Evolutionary conservation across 2,888 invertebrate species (phyloP).

Genomic region (Rhingia campestris): DNA sequence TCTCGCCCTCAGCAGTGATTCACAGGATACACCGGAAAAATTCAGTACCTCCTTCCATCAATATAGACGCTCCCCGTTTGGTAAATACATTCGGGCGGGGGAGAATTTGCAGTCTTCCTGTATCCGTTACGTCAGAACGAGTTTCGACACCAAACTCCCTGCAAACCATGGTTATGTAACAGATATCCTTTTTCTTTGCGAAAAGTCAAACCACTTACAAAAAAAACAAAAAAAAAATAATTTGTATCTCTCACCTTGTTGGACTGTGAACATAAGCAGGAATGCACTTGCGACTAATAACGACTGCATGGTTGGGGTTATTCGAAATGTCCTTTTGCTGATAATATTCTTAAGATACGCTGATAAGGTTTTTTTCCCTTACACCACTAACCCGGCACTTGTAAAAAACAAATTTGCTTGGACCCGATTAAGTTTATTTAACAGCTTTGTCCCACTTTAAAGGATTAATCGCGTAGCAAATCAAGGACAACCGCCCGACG

Average conservation of each 20-base stretch:
- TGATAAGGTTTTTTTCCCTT: background rate
- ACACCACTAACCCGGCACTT: conserved; percentile 60
- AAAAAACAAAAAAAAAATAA: conserved; percentile 30
- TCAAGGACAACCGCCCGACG: conserved; percentile 35
- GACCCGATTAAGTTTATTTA: conserved; percentile 25
- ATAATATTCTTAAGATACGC: conserved; percentile 24
- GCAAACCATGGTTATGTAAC: conserved; percentile 53
- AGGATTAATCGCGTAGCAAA: conserved; percentile 3
- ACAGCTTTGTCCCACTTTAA: conserved; percentile 3
- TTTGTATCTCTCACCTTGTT: conserved; percentile 81
- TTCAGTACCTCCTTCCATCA: background rate
- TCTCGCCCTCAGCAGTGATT: background rate
- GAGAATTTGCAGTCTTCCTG: background rate
- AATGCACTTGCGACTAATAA: conserved; percentile 81
- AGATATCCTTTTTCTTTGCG: conserved; percentile 50
- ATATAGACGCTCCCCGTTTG: no score
- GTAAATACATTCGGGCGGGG: no score
- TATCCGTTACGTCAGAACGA: conserved; percentile 40
- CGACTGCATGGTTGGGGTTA: conserved; percentile 79
- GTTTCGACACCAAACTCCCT: conserved; percentile 33
- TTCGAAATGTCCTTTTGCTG: conserved; percentile 5
- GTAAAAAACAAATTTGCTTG: background rate
- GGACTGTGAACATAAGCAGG: conserved; percentile 81
- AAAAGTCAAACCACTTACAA: conserved; percentile 11
- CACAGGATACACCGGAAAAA: conserved; percentile 1